Percentiles rank a stretch among this genome's conserved stretches.
Evolutionary conservation across 2,113 vertebrate genomes (phyloP).

Genomic region (Pachypanchax playfairii): DNA sequence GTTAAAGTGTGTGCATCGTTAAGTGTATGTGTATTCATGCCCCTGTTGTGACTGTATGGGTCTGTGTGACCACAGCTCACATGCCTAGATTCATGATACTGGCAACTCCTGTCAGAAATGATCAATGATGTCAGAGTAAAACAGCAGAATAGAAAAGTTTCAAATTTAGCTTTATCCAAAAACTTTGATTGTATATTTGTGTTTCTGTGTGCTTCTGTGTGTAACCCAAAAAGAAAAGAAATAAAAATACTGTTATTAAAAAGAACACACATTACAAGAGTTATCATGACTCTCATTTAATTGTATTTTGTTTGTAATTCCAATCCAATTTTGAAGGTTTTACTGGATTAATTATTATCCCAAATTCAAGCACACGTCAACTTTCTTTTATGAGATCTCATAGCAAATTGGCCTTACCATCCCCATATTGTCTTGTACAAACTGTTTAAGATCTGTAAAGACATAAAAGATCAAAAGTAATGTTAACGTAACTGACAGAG

Average conservation of each 20-base stretch:
- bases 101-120: slow-evolving; percentile 35
- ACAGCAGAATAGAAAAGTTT: background rate
- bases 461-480: too few relatives aligned
- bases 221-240: background rate
- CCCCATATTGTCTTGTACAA: too few relatives aligned
- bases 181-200: background rate
- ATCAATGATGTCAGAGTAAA: slow-evolving; percentile 4
- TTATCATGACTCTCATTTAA: background rate
- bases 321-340: too few relatives aligned
- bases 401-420: too few relatives aligned
- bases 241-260: background rate
- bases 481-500: too few relatives aligned
- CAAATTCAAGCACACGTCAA: too few relatives aligned
- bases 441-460: too few relatives aligned
- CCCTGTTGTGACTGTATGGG: slow-evolving; percentile 32
- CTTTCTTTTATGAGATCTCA: too few relatives aligned
- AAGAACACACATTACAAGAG: background rate
- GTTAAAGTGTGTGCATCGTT: slow-evolving; percentile 57
- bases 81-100: slow-evolving; percentile 44
- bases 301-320: background rate
- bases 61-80: slow-evolving; percentile 41
- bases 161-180: background rate
- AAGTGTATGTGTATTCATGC: slow-evolving; percentile 14
- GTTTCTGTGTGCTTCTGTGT: background rate
- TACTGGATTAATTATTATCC: too few relatives aligned